phyloP scores from a whole-genome alignment of 1,140 invertebrate genomes.

The Lutraria rhynchaena region DNA sequence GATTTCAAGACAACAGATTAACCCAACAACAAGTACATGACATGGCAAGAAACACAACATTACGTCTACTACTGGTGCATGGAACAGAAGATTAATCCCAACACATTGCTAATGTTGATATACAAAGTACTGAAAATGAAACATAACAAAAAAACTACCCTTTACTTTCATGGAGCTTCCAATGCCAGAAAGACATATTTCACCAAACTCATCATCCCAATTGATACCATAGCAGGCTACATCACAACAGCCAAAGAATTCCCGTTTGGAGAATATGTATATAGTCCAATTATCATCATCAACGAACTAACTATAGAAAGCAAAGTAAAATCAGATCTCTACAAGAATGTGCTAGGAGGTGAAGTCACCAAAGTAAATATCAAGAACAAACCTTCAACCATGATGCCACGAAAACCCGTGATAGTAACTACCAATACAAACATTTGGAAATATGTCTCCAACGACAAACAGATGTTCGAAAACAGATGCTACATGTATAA shows the following conservation, averaged over 20 bases:
- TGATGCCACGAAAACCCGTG: no score
- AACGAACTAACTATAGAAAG: conserved; percentile 25
- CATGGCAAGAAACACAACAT: no score
- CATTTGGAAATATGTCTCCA: not conserved
- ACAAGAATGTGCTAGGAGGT: conserved; percentile 20
- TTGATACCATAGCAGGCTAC: not conserved
- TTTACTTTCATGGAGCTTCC: not conserved
- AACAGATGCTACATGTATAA: no score
- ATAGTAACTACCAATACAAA: no score
- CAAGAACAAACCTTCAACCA: not conserved
- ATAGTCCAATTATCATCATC: conserved; percentile 7
- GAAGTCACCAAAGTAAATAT: not conserved
- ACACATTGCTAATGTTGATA: no score
- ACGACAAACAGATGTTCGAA: not conserved
- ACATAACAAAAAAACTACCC: conserved; percentile 10
- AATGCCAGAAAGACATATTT: conserved; percentile 24
- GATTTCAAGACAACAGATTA: no score
- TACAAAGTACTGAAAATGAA: no score
- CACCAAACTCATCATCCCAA: not conserved
- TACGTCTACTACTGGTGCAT: no score
- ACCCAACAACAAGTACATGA: no score
- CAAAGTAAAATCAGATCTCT: not conserved
- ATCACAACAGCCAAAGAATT: conserved; percentile 28
- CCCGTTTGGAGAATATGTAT: not conserved
- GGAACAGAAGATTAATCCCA: no score